Percentiles rank a stretch among this genome's conserved stretches.
These are phyloP conservation scores for Gibbula magus DNA, from an alignment of 2,888 invertebrate genomes.

Conservation along the genomic window DNA sequence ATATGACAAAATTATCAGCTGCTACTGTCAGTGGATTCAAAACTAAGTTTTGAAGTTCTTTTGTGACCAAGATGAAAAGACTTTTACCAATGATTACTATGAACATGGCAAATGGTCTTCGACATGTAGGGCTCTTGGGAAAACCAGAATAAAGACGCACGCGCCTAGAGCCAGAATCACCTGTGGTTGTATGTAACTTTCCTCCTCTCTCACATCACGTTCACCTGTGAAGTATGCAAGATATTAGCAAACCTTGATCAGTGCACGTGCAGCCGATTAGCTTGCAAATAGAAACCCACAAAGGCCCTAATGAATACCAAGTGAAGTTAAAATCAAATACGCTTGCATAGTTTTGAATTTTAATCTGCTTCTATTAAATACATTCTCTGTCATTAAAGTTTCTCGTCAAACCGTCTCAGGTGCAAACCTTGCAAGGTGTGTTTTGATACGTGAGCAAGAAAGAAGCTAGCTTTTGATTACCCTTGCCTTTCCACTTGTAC, in stretches of 20 bases:
- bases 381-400: not conserved
- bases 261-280: slow-evolving; percentile 17
- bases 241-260: not conserved
- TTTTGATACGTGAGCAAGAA: not conserved
- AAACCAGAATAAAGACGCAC: no score
- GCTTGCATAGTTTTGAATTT: slow-evolving; percentile 20
- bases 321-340: slow-evolving; percentile 14
- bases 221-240: not conserved
- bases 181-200: not conserved
- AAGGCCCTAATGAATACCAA: not conserved
- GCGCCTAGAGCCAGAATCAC: no score
- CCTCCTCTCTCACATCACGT: not conserved
- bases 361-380: slow-evolving; percentile 10
- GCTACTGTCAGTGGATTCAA: no score
- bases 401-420: not conserved
- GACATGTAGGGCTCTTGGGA: no score
- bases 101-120: no score
- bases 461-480: not conserved
- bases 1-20: no score
- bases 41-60: no score
- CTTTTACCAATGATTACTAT: no score
- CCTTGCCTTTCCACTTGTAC: not conserved
- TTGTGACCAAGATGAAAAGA: no score
- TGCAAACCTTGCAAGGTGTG: not conserved
- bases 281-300: slow-evolving; percentile 6